Evolutionary conservation across 2,888 invertebrate species (phyloP).

Genomic region (Amblyjoppa fuscipennis): DNA sequence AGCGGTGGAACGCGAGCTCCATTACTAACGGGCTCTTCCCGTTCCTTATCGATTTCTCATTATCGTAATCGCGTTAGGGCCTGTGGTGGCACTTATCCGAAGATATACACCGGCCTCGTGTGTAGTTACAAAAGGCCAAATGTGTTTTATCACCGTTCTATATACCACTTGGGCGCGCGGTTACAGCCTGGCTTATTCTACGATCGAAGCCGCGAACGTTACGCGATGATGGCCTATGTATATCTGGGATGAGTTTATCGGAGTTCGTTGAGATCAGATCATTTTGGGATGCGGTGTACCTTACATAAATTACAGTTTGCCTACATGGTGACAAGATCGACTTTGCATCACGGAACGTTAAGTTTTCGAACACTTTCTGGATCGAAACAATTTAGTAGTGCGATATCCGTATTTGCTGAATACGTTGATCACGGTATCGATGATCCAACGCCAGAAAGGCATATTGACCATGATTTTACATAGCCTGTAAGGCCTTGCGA

Average conservation of each 20-base stretch:
- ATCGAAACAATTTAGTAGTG: background rate
- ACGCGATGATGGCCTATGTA: slow-evolving; percentile 7
- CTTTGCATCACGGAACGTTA: background rate
- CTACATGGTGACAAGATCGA: background rate
- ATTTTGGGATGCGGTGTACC: slow-evolving; percentile 2
- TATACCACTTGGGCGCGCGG: slow-evolving; percentile 24
- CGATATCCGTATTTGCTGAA: too few relatives aligned
- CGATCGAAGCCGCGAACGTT: slow-evolving; percentile 6
- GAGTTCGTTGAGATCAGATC: slow-evolving; percentile 1
- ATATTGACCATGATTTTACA: background rate
- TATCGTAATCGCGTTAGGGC: slow-evolving; percentile 66
- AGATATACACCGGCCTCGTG: slow-evolving; percentile 62
- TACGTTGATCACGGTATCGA: background rate
- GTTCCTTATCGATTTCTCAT: slow-evolving; percentile 67
- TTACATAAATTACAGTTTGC: slow-evolving; percentile 19
- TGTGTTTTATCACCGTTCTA: slow-evolving; percentile 60
- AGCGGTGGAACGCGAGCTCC: slow-evolving; percentile 64
- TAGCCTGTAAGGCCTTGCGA: background rate
- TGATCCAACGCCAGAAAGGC: background rate
- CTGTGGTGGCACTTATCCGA: slow-evolving; percentile 60
- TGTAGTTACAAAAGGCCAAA: slow-evolving; percentile 58
- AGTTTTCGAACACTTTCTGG: background rate
- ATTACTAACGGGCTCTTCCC: slow-evolving; percentile 48
- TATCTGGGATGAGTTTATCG: slow-evolving; percentile 11
- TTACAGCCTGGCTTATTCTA: slow-evolving; percentile 36